A percentile compares a stretch with the other conserved stretches of the same genome.
phyloP scores from a whole-genome alignment of 2,888 invertebrate genomes.

The Ferrisia virgata region DNA sequence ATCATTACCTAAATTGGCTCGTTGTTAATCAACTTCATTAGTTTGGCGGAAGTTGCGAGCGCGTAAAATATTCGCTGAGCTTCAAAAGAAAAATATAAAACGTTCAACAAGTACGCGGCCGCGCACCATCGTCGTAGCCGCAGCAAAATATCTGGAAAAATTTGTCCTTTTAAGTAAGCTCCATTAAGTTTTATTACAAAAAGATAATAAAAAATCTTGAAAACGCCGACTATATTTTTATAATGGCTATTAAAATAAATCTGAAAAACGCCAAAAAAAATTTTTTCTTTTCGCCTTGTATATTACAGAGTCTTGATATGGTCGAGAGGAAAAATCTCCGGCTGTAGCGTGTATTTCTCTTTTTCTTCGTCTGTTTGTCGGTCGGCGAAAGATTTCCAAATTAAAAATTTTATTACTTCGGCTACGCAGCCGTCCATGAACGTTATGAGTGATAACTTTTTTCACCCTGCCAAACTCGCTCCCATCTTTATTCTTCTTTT shows the following conservation, averaged over 20 bases:
- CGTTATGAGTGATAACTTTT: background rate
- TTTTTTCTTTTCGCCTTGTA: background rate
- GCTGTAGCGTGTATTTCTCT: background rate
- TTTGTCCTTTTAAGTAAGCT: background rate
- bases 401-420: background rate
- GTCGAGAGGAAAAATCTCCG: background rate
- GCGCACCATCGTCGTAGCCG: background rate
- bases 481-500: background rate
- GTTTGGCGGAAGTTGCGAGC: background rate
- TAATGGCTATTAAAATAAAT: background rate
- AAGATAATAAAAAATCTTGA: background rate
- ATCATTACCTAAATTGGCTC: background rate
- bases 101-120: background rate
- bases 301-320: background rate
- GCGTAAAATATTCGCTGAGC: background rate
- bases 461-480: background rate
- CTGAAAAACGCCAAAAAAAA: background rate
- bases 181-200: background rate
- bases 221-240: background rate
- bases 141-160: background rate
- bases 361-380: background rate
- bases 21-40: background rate
- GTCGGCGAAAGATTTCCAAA: background rate
- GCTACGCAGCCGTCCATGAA: background rate
- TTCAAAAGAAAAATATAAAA: background rate